Conservation (phyloP, 2,888 invertebrate genomes). For the Lasioglossum calceatum region DNA sequence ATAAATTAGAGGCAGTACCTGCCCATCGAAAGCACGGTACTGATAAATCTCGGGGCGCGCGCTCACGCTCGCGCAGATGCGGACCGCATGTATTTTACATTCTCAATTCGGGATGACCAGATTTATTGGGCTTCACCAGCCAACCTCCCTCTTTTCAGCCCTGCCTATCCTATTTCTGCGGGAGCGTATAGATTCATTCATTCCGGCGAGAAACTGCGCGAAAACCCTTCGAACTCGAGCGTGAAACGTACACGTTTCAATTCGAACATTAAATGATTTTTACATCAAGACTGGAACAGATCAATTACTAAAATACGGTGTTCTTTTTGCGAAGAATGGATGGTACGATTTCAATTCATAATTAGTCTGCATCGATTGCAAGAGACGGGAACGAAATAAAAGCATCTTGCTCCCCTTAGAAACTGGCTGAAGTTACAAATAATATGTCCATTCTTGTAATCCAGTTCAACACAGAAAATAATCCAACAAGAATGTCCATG, state of each 20-base stretch:
- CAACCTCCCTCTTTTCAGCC: constrained; percentile 53
- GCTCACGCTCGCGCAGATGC: constrained; percentile 73
- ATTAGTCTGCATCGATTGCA: no score
- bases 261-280: background rate
- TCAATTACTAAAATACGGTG: background rate
- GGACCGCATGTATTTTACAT: constrained; percentile 81
- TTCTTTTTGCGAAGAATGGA: background rate
- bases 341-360: background rate
- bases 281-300: background rate
- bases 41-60: constrained; percentile 76
- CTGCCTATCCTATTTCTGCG: constrained; percentile 57
- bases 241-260: background rate
- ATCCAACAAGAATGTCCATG: no score
- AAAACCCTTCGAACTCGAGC: background rate
- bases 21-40: constrained; percentile 77
- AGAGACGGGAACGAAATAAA: no score
- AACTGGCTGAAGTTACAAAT: no score
- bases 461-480: no score
- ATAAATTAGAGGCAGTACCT: constrained; percentile 77
- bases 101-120: constrained; percentile 82
- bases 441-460: no score
- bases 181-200: constrained; percentile 51
- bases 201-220: constrained; percentile 20
- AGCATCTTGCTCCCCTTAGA: no score
- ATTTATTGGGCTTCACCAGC: constrained; percentile 78